Evolutionary conservation across 2,113 vertebrate species (phyloP).

Genomic region (Pluvianellus socialis): DNA sequence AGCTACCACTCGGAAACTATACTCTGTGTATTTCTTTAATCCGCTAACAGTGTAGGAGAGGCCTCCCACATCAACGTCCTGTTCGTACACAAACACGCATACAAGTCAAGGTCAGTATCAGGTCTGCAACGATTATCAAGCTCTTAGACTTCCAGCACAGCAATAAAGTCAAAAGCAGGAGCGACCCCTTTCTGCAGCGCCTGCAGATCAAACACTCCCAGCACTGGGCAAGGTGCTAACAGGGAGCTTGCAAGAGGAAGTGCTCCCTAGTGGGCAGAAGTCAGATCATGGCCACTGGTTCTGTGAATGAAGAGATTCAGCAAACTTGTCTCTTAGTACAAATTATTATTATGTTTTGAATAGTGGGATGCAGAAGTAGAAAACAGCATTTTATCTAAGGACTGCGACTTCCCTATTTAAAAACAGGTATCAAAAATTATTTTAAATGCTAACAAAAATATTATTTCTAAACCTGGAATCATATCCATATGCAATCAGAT

Average conservation of each 20-base stretch:
- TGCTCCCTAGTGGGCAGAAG: background rate
- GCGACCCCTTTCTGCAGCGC: background rate
- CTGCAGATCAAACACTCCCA: background rate
- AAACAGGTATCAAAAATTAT: background rate
- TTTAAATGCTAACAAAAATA: background rate
- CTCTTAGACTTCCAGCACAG: background rate
- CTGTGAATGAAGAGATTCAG: background rate
- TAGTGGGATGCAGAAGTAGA: background rate
- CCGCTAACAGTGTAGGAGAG: slow-evolving; percentile 84
- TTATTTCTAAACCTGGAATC: background rate
- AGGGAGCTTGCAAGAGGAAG: background rate
- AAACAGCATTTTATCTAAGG: background rate
- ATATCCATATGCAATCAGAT: background rate
- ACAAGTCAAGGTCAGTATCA: background rate
- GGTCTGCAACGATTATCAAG: background rate
- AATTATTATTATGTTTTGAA: background rate
- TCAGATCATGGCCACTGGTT: background rate
- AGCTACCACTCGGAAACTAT: slow-evolving; percentile 94
- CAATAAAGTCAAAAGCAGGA: background rate
- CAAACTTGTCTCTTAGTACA: background rate
- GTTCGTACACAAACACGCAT: background rate
- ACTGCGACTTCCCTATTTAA: background rate
- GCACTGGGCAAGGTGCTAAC: background rate
- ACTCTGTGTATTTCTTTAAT: slow-evolving; percentile 92
- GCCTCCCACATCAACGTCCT: slow-evolving; percentile 87